Evolutionary conservation across 2,113 vertebrate species (phyloP), one percentile per base, ranked within the genome.

Genomic region (Hemiprocne comata): DNA sequence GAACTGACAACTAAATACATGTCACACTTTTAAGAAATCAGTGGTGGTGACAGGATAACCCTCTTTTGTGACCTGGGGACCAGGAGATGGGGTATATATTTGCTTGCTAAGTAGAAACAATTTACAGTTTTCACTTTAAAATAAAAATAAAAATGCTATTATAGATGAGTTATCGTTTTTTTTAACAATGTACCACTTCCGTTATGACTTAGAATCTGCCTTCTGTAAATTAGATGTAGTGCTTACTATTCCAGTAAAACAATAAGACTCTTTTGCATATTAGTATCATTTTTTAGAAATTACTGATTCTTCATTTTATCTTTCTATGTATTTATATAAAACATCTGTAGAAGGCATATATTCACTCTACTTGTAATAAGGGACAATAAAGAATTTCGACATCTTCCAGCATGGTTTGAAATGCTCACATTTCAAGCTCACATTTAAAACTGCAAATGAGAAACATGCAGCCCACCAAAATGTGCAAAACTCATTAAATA

Each of bases 1-100:
- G 98, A 98, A 98, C 98, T 99, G 98, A 99, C 98, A 99, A 98
- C 98, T 98, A 98, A 99, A 98, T 98, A 97, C 94, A 93, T 98
- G 97, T 98, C 98, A 98, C 96, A 98, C 97, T 98, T 98, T 97
- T 98, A 98, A 98, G 95, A 98, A 98, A 98, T 97, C 98, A 98
- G 96, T 97, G 94, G 50, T 90, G 85, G 95, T 98, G 98, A 98
- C 98, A 98, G 97, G 96, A 98, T 98, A 98, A 98, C 97, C 98
- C 96, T 98, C 97, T 98, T 98, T 97, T 98, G 98, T 98, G 98
- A 98, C 98, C 98, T 98, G 90, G 97, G 97, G 97, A 96, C 97
- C 97, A 92, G 70, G 87, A 97, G 96, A 98, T 72, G 87, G 94
- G 96, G 89, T 98, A 97, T 98, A 98, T 98, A 98, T 98, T 98